Percentiles rank a stretch among this genome's conserved stretches.
Evolutionary conservation across 2,113 vertebrate genomes (phyloP).

Genomic region (Melierax canorus): DNA sequence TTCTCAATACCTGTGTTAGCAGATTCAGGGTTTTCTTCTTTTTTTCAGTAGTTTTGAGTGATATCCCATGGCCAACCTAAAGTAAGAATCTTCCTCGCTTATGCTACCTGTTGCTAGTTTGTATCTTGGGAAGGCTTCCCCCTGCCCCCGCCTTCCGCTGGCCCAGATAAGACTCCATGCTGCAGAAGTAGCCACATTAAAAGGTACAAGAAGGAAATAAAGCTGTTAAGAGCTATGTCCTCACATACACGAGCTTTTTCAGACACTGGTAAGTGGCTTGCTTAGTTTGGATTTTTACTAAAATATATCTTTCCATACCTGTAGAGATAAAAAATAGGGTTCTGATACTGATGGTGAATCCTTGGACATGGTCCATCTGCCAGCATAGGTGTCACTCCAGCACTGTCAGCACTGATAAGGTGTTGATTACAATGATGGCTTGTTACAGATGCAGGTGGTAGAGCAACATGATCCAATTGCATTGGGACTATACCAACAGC

Average conservation of each 20-base stretch:
- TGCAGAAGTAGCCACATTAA: background rate
- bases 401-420: background rate
- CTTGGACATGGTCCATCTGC: background rate
- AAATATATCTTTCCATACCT: background rate
- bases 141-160: fast-evolving
- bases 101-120: background rate
- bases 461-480: background rate
- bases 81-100: background rate
- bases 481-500: background rate
- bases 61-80: background rate
- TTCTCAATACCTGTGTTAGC: background rate
- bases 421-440: background rate
- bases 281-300: background rate
- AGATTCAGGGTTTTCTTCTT: background rate
- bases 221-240: background rate
- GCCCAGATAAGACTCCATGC: background rate
- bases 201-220: background rate
- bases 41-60: background rate
- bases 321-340: background rate
- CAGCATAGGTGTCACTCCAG: background rate
- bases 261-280: background rate
- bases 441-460: background rate
- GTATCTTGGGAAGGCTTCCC: background rate
- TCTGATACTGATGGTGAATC: background rate
- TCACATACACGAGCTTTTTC: background rate